Percentiles rank a stretch among this genome's conserved stretches.
These are phyloP conservation scores for Pyrgilauda ruficollis DNA, from an alignment of 2,113 vertebrate species.

Conservation along the genomic window DNA sequence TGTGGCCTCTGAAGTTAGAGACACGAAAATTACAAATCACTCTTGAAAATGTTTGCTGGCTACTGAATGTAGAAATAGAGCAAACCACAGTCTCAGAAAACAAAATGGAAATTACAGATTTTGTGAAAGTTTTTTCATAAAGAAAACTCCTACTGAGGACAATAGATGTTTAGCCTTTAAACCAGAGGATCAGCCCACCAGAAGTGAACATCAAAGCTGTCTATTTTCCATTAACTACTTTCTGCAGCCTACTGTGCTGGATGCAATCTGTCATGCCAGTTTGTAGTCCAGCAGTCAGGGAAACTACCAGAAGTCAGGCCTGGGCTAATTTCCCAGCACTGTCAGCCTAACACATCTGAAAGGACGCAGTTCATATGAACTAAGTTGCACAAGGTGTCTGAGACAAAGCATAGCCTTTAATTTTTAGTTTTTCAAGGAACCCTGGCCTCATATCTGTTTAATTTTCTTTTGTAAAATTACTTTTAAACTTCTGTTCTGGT, in stretches of 20 bases:
- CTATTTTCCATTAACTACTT: conserved; percentile 60
- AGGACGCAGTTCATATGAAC: not conserved
- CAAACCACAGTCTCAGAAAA: conserved; percentile 48
- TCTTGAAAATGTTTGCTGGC: conserved; percentile 16
- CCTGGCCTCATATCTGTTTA: not conserved
- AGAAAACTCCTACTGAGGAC: conserved; percentile 43
- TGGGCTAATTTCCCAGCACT: conserved; percentile 31
- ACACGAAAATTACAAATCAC: not conserved
- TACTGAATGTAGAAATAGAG: conserved; percentile 12
- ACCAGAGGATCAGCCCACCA: conserved; percentile 55
- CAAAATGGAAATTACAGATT: conserved; percentile 52
- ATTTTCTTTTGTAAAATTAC: not conserved
- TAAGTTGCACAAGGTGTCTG: not conserved
- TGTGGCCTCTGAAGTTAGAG: not conserved
- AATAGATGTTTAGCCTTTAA: conserved; percentile 55
- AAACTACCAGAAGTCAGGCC: conserved; percentile 37
- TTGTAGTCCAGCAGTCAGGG: conserved; percentile 24
- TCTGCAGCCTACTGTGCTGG: conserved; percentile 61
- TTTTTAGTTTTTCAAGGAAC: not conserved
- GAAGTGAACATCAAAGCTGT: conserved; percentile 59
- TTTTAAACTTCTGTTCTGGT: not conserved
- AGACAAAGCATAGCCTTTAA: not conserved
- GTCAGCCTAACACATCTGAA: not conserved
- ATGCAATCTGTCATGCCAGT: conserved; percentile 55
- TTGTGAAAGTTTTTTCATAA: conserved; percentile 44